Evolutionary conservation across 1,140 invertebrate species (phyloP).

Genomic region (Drosophila eugracilis): DNA sequence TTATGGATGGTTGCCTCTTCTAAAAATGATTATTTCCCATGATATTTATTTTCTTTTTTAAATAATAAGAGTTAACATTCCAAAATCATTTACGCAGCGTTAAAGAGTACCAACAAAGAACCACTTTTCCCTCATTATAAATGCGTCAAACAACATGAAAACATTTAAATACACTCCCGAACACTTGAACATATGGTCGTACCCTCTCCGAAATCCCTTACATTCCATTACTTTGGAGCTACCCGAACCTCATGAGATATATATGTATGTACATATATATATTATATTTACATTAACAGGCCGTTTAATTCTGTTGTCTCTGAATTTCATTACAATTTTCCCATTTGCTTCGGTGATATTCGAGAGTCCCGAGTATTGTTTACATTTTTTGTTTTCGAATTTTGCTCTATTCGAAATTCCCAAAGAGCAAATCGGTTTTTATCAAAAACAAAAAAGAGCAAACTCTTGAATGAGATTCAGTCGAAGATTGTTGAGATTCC

Average conservation of each 20-base stretch:
- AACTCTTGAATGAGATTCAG: constrained; percentile 22
- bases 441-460: constrained; percentile 13
- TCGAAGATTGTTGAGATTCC: no score
- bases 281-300: constrained; percentile 52
- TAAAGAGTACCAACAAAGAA: not conserved
- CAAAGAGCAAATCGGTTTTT: constrained; percentile 22
- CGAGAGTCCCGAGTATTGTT: constrained; percentile 42
- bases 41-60: no score
- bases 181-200: constrained; percentile 33
- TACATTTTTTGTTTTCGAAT: constrained; percentile 12
- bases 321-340: constrained; percentile 46
- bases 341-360: constrained; percentile 33
- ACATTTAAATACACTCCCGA: constrained; percentile 34
- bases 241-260: constrained; percentile 41
- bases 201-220: constrained; percentile 13
- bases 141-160: constrained; percentile 33
- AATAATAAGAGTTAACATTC: no score
- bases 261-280: no score
- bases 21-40: no score
- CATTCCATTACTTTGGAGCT: constrained; percentile 24
- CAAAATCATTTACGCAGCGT: no score
- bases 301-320: constrained; percentile 45
- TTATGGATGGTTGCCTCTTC: not conserved
- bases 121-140: constrained; percentile 28
- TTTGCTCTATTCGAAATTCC: constrained; percentile 23